These are phyloP conservation scores for Monopis laevigella DNA, from an alignment of 2,888 invertebrate species.

Conservation along the genomic window DNA sequence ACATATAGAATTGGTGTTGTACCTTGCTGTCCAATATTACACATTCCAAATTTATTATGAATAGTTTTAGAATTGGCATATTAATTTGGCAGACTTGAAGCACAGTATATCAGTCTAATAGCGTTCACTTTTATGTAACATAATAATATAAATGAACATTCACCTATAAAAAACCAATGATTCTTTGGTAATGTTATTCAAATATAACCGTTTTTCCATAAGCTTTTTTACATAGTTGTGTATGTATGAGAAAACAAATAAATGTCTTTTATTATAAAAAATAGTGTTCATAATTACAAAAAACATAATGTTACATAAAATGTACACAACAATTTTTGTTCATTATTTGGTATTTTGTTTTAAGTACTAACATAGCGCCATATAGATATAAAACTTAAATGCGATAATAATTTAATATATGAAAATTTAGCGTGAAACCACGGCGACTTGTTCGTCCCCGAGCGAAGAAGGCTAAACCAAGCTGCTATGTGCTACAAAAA, in stretches of 20 bases:
- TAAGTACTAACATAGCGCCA: conserved; percentile 57
- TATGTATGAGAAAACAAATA: too few relatives aligned
- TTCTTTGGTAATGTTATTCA: too few relatives aligned
- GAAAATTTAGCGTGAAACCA: background rate
- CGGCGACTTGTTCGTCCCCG: background rate
- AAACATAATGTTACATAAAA: conserved; percentile 52
- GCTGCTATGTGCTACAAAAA: conserved; percentile 18
- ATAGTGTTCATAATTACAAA: conserved; percentile 42
- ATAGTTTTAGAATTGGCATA: conserved; percentile 32
- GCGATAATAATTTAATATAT: conserved; percentile 6
- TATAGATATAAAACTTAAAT: conserved; percentile 17
- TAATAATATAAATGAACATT: conserved; percentile 28
- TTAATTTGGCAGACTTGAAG: conserved; percentile 34
- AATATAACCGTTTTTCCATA: too few relatives aligned
- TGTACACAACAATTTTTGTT: too few relatives aligned
- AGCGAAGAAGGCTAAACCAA: background rate
- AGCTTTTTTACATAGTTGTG: too few relatives aligned
- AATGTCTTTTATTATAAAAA: too few relatives aligned
- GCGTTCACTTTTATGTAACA: too few relatives aligned
- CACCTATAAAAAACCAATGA: conserved; percentile 20
- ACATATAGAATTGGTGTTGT: too few relatives aligned
- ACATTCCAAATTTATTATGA: too few relatives aligned
- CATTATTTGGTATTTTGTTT: conserved; percentile 30
- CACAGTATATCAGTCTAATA: conserved; percentile 11
- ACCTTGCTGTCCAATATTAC: too few relatives aligned